These are phyloP conservation scores for Eristalis pertinax DNA, from an alignment of 2,888 invertebrate genomes.

Conservation along the genomic window DNA sequence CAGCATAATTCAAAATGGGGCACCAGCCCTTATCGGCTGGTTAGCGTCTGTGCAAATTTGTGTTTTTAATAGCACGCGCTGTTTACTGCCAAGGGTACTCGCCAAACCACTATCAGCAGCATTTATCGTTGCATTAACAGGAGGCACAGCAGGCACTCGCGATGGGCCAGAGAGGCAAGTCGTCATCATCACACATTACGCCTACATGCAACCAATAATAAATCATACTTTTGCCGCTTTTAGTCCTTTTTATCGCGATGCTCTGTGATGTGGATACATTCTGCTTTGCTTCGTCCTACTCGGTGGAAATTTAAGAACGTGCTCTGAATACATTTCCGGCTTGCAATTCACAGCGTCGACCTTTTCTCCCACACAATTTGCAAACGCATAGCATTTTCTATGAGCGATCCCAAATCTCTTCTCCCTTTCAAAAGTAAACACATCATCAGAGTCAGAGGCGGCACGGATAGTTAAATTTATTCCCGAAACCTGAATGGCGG, in stretches of 20 bases:
- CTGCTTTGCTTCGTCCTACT: conserved; percentile 14
- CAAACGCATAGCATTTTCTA: conserved; percentile 6
- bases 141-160: background rate
- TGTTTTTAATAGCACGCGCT: conserved; percentile 13
- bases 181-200: conserved; percentile 32
- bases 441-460: conserved; percentile 42
- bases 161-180: background rate
- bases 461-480: conserved; percentile 50
- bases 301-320: conserved; percentile 38
- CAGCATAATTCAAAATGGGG: background rate
- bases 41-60: conserved; percentile 32
- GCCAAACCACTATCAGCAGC: background rate
- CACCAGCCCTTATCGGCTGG: conserved; percentile 9
- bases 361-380: conserved; percentile 21
- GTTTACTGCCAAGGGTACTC: conserved; percentile 10
- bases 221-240: conserved; percentile 53
- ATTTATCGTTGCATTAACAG: conserved; percentile 18
- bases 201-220: conserved; percentile 53
- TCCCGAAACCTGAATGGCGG: conserved; percentile 28
- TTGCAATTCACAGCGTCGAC: background rate
- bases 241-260: conserved; percentile 47
- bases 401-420: conserved; percentile 1
- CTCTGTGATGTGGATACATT: conserved; percentile 31
- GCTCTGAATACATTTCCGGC: conserved; percentile 36
- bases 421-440: conserved; percentile 24